Conservation (phyloP, 2,888 invertebrate genomes). For the Hypena proboscidalis region DNA sequence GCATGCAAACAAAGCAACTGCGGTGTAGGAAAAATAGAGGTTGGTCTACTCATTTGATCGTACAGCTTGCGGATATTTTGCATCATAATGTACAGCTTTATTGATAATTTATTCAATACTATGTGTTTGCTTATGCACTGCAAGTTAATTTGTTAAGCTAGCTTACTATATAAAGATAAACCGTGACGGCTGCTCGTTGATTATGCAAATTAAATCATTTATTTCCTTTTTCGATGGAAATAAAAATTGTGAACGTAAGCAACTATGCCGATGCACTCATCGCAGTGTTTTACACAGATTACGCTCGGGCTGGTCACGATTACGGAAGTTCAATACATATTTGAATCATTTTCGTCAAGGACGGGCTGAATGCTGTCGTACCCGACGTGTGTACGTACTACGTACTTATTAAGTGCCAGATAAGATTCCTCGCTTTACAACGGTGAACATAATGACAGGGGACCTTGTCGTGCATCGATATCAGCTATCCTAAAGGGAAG, state of each 20-base stretch:
- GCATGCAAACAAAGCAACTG: constrained; percentile 40
- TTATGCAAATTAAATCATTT: constrained; percentile 74
- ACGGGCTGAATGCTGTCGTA: constrained; percentile 47
- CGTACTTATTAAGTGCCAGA: constrained; percentile 59
- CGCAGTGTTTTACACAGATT: constrained; percentile 54
- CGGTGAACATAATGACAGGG: constrained; percentile 62
- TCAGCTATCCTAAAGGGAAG: constrained; percentile 73
- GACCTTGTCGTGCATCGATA: constrained; percentile 68
- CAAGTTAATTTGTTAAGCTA: constrained; percentile 55
- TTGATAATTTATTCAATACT: constrained; percentile 64
- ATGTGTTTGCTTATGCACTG: constrained; percentile 48
- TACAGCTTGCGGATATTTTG: constrained; percentile 40
- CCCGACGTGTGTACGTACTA: constrained; percentile 45
- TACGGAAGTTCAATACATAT: constrained; percentile 66
- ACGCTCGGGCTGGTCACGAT: constrained; percentile 62
- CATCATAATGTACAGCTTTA: constrained; percentile 61
- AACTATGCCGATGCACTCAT: constrained; percentile 54
- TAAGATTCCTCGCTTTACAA: constrained; percentile 59
- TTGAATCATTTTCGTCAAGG: constrained; percentile 64
- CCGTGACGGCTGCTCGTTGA: constrained; percentile 57
- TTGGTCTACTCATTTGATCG: constrained; percentile 26
- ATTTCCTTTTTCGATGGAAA: constrained; percentile 67
- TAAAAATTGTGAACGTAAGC: constrained; percentile 47
- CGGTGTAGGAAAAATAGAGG: constrained; percentile 48
- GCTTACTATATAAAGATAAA: constrained; percentile 63